A percentile compares a stretch with the other conserved stretches of the same genome.
Conservation (phyloP, 2,888 invertebrate species). For the Caenorhabditis macrosperma region DNA sequence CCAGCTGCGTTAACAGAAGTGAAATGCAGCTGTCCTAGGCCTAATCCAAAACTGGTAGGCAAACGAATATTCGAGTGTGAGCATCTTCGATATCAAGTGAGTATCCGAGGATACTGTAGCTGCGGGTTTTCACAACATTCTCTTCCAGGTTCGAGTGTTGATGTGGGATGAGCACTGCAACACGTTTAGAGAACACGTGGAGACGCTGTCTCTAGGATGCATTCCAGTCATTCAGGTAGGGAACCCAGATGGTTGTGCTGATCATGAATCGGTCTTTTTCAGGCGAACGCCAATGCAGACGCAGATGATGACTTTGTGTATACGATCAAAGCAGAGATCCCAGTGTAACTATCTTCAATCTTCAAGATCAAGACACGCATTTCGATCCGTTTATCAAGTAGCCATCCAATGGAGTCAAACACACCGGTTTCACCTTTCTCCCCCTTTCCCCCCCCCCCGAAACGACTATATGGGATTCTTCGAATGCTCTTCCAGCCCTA, state of each 20-base stretch:
- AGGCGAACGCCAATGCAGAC: conserved; percentile 77
- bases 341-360: conserved; percentile 18
- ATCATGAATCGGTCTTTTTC: no score
- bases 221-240: conserved; percentile 79
- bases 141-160: conserved; percentile 73
- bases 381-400: background rate
- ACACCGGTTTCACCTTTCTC: background rate
- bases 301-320: conserved; percentile 73
- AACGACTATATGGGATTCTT: conserved; percentile 30
- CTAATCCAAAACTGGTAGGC: conserved; percentile 76
- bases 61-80: conserved; percentile 79
- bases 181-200: conserved; percentile 75
- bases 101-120: no score
- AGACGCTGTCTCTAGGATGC: conserved; percentile 77
- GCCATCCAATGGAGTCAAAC: conserved; percentile 13
- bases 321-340: conserved; percentile 72
- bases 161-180: conserved; percentile 78
- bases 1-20: conserved; percentile 79
- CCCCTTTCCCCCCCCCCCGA: background rate
- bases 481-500: conserved; percentile 3
- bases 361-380: background rate
- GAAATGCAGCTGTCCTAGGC: conserved; percentile 77
- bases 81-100: conserved; percentile 76
- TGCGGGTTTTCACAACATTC: no score
- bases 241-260: no score